Evolutionary conservation across 1,140 invertebrate species (phyloP), one percentile per base, ranked within the genome.

Genomic region (Ganaspis sp.): DNA sequence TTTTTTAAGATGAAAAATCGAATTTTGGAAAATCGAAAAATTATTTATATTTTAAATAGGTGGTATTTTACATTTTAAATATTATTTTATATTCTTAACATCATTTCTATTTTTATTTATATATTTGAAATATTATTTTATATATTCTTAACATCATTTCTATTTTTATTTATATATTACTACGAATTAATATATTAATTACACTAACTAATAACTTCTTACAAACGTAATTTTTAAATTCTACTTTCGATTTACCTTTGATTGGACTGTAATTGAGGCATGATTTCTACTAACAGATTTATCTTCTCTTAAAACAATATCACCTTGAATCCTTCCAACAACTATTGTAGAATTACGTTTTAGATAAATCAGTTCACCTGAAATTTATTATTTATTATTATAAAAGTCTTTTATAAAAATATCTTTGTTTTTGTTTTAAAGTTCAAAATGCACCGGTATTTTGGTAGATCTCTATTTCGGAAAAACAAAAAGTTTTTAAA

Each of bases 251-350:
- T 6, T 49, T 49, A 49, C 45, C 21, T n/a, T 64, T 1, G 21
- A 26, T 8, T 64, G 21, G 11, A 64, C 58, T 6, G 9, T 26
- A 64, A 64, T 26, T 29, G 58, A 64, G 4, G 58, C 58, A 64
- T 64, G 58, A 64, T 64, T 64, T 64, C 58, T 64, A 29, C 58
- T 64, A 2, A 64, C 23, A 0, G 58, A 64, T 29, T 64, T 64
- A 29, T 64, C 58, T 12, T 64, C 58, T 64, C 58, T 64, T 26
- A 64, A 64, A 64, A 64, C 11, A 64, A 64, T 64, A 64, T 64
- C 58, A 11, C 58, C 58, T 64, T 64, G 58, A 34, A 29, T 64
- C 29, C 58, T 64, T n/a, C 58, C 58, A 11, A 64, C 23, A 34
- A 15, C 15, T 64, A 64, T 64, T 64, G 58, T 8, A 1, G 58